A percentile compares a stretch with the other conserved stretches of the same genome.
phyloP scores from a whole-genome alignment of 2,888 invertebrate genomes.

The Corythucha ciliata region DNA sequence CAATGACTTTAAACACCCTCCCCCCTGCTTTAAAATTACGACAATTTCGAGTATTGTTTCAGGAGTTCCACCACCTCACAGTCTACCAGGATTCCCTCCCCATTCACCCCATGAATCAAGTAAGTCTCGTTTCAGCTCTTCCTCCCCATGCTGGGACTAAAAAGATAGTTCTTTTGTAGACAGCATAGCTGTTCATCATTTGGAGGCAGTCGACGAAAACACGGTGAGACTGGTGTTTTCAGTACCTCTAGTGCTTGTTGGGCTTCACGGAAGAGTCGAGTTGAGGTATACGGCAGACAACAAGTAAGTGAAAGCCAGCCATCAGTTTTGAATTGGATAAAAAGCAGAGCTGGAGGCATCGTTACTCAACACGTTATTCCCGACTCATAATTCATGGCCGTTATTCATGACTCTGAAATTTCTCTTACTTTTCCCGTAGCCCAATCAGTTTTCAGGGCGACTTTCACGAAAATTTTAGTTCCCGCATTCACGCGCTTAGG shows the following conservation, averaged over 20 bases:
- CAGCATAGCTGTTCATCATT: slow-evolving; percentile 48
- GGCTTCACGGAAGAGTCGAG: slow-evolving; percentile 77
- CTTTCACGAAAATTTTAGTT: too few species aligned
- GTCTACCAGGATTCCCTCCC: slow-evolving; percentile 35
- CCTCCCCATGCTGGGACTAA: background rate
- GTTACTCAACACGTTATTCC: too few species aligned
- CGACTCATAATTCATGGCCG: background rate
- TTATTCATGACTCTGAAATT: background rate
- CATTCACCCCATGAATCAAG: slow-evolving; percentile 40
- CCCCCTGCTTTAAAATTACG: too few species aligned
- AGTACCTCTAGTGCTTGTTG: slow-evolving; percentile 71
- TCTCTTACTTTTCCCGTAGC: too few species aligned
- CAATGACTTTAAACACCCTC: too few species aligned
- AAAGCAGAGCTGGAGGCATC: too few species aligned
- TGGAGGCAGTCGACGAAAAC: slow-evolving; percentile 68
- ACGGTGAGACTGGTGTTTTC: slow-evolving; percentile 74
- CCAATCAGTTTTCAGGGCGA: too few species aligned
- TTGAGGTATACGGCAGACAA: slow-evolving; percentile 69
- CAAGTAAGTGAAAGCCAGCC: slow-evolving; percentile 47
- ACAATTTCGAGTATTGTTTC: too few species aligned
- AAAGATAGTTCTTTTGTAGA: slow-evolving; percentile 38
- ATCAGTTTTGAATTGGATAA: slow-evolving; percentile 34
- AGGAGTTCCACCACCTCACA: slow-evolving; percentile 31
- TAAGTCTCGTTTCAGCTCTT: slow-evolving; percentile 21
- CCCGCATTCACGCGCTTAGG: too few species aligned